Evolutionary conservation across 2,113 vertebrate species (phyloP), one percentile per base, ranked within the genome.

Genomic region (Labeo catla): DNA sequence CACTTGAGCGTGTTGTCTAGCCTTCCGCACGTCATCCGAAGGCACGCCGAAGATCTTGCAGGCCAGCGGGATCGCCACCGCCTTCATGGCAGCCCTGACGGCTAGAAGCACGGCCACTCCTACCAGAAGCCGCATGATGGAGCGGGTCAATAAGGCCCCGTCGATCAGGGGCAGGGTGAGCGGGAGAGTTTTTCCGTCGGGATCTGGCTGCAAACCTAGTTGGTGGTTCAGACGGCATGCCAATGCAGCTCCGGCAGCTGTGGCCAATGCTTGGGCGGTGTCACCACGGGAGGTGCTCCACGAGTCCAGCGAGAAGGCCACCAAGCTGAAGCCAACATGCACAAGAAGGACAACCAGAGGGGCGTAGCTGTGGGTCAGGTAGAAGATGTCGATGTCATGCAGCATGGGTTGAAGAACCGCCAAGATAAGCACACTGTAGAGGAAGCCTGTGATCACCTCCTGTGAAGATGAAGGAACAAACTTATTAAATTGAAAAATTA

Each of bases 281-380:
- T 99, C 98, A 0, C 97, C 98, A 4, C 98, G 95, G 0, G 98
- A 99, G 0, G 97, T 99, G 94, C 98, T 99, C 98, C 98, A 99
- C 0, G 97, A 97, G 89, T 99, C 98, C 45, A 99, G 94, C 8
- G 97, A 96, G 89, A 99, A 99, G 23, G 98, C 97, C 89, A 98
- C 95, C 52, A 99, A 94, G 81, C 97, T 97, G 87, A 98, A 85
- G 63, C 95, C 95, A 57, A 99, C 93, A 7, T 99, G 98, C 4
- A 97, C 93, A 61, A 96, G 87, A 3, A 98, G 92, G 89, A 98
- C 96, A 81, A 96, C 92, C 4, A 97, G 92, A 0, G 98, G 97
- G 49, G 97, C 95, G 0, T 95, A 96, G 90, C 89, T 94, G 91
- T 93, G 93, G 87, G 92, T 96, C 93, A 98, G 94, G 91, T 99